phyloP scores from a whole-genome alignment of 1,140 invertebrate species.

The Dufourea novaeangliae region DNA sequence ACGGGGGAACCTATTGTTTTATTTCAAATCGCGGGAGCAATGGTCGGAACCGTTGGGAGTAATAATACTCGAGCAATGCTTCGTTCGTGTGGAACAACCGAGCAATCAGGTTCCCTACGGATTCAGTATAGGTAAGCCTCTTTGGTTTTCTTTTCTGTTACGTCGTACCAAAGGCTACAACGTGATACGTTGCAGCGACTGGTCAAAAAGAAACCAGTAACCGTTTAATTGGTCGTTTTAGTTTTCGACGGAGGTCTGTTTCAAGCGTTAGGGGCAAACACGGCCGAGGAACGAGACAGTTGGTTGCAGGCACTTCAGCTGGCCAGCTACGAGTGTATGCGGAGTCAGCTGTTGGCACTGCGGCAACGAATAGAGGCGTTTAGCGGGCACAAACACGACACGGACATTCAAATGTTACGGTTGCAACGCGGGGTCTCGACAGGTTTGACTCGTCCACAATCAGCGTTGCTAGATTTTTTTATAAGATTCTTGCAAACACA shows the following conservation, averaged over 20 bases:
- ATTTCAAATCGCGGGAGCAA: constrained; percentile 94
- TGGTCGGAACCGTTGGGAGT: constrained; percentile 94
- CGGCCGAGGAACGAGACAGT: constrained; percentile 90
- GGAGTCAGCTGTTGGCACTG: constrained; percentile 88
- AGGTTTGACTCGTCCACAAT: constrained; percentile 70
- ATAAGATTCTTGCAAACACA: background rate
- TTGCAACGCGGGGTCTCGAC: constrained; percentile 83
- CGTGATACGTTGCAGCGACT: no score
- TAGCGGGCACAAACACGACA: constrained; percentile 84
- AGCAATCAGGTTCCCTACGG: constrained; percentile 79
- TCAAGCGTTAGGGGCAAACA: constrained; percentile 90
- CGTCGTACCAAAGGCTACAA: background rate
- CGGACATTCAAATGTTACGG: constrained; percentile 87
- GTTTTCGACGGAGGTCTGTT: constrained; percentile 91
- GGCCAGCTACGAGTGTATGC: constrained; percentile 92
- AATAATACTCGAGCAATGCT: constrained; percentile 93
- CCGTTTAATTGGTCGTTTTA: constrained; percentile 71
- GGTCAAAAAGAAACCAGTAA: no score
- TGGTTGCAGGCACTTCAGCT: constrained; percentile 94
- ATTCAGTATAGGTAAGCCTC: constrained; percentile 79
- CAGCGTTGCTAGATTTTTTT: no score
- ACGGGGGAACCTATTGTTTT: constrained; percentile 96
- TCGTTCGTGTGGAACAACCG: constrained; percentile 86
- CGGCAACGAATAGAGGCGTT: constrained; percentile 84
- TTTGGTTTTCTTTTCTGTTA: background rate